Conservation (phyloP, 1,140 invertebrate genomes). For the Nasonia vitripennis region DNA sequence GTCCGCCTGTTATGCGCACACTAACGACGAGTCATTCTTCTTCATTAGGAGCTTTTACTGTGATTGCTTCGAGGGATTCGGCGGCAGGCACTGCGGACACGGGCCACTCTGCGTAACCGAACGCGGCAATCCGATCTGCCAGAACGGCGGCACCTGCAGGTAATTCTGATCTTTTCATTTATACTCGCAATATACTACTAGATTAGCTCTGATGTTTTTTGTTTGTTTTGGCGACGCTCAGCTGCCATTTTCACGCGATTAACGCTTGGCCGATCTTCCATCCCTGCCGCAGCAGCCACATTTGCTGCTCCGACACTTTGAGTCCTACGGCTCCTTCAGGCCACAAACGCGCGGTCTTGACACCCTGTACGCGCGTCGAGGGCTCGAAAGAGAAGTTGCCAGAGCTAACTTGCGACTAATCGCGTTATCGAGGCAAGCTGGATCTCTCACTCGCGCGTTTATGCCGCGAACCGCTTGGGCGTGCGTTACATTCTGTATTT, state of each 20-base stretch:
- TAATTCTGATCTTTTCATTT: constrained; percentile 63
- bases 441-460: too few species aligned
- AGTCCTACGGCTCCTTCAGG: background rate
- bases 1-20: background rate
- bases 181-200: too few species aligned
- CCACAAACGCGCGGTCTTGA: too few species aligned
- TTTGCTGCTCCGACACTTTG: background rate
- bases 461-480: too few species aligned
- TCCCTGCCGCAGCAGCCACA: too few species aligned
- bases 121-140: constrained; percentile 79
- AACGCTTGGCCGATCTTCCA: too few species aligned
- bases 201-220: too few species aligned
- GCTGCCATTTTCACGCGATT: too few species aligned
- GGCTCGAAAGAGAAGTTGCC: too few species aligned
- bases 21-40: constrained; percentile 7
- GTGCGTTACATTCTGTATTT: too few species aligned
- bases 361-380: too few species aligned
- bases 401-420: background rate
- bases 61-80: constrained; percentile 84
- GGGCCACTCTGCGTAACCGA: constrained; percentile 82
- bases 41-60: constrained; percentile 78
- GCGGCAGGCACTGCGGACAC: constrained; percentile 81
- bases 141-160: constrained; percentile 87
- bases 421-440: background rate
- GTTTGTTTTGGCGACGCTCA: too few species aligned